Percentiles rank a stretch among this genome's conserved stretches.
phyloP scores from a whole-genome alignment of 2,113 vertebrate genomes.

The Charadrius vociferus region DNA sequence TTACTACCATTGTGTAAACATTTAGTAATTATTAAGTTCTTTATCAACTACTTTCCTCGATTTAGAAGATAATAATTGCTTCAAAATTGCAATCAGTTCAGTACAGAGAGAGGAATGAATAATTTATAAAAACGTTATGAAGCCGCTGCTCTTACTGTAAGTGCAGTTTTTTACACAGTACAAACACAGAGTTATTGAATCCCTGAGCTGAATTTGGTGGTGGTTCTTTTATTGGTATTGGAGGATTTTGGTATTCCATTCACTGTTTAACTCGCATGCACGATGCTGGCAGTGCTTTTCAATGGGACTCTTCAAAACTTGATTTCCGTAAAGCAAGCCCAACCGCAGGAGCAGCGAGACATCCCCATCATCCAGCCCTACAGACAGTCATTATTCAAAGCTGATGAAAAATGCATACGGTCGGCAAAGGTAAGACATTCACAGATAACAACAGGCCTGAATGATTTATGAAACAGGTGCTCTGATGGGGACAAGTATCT shows the following conservation, averaged over 20 bases:
- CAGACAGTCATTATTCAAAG: conserved; percentile 12
- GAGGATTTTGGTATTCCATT: background rate
- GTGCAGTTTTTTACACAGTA: background rate
- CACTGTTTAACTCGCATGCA: background rate
- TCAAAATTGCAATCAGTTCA: background rate
- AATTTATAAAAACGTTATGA: background rate
- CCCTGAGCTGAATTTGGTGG: background rate
- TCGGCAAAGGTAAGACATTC: background rate
- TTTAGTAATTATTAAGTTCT: background rate
- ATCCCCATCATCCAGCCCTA: background rate
- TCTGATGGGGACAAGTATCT: conserved; percentile 30
- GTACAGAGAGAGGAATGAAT: background rate
- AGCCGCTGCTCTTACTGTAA: background rate
- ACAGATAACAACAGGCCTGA: conserved; percentile 32
- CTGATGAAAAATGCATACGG: conserved; percentile 64
- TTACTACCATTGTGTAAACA: background rate
- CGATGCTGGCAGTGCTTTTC: background rate
- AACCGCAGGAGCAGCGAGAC: background rate
- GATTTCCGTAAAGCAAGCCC: background rate
- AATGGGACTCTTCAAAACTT: background rate
- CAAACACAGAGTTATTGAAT: background rate
- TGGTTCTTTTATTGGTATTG: background rate
- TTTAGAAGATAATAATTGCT: conserved; percentile 14
- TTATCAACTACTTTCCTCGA: background rate
- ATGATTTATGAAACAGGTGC: conserved; percentile 65